Percentiles rank a stretch among this genome's conserved stretches.
phyloP scores from a whole-genome alignment of 1,140 invertebrate genomes.

The Bombus haemorrhoidalis region DNA sequence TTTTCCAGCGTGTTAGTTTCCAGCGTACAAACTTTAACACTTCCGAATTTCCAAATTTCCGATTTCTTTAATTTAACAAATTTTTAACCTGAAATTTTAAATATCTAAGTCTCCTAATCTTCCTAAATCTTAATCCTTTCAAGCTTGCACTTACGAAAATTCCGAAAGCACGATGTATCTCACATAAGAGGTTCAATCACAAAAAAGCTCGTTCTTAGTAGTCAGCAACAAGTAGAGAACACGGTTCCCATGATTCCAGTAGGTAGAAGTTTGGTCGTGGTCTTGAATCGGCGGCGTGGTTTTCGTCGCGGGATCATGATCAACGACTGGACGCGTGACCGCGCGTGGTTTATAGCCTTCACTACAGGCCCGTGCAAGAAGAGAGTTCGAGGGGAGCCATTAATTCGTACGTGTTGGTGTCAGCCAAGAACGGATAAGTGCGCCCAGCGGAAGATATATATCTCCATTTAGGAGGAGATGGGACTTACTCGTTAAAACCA shows the following conservation, averaged over 20 bases:
- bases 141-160: too few species aligned
- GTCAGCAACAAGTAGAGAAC: slow-evolving; percentile 18
- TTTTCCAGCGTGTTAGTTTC: too few species aligned
- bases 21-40: too few species aligned
- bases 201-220: not conserved
- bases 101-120: too few species aligned
- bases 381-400: slow-evolving; percentile 72
- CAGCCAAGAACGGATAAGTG: slow-evolving; percentile 81
- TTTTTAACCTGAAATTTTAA: too few species aligned
- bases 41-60: not conserved
- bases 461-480: slow-evolving; percentile 79
- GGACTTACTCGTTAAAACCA: slow-evolving; percentile 79
- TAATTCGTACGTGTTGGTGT: slow-evolving; percentile 81
- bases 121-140: too few species aligned
- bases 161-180: too few species aligned
- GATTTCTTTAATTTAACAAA: not conserved
- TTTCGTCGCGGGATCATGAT: slow-evolving; percentile 57
- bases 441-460: slow-evolving; percentile 80
- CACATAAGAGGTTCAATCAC: too few species aligned
- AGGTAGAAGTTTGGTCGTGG: too few species aligned
- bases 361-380: slow-evolving; percentile 56
- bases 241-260: too few species aligned
- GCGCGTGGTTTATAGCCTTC: slow-evolving; percentile 74
- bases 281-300: not conserved
- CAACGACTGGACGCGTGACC: slow-evolving; percentile 66